Conservation (phyloP, 2,797 vertebrate genomes). For the Pelodytes ibericus region DNA sequence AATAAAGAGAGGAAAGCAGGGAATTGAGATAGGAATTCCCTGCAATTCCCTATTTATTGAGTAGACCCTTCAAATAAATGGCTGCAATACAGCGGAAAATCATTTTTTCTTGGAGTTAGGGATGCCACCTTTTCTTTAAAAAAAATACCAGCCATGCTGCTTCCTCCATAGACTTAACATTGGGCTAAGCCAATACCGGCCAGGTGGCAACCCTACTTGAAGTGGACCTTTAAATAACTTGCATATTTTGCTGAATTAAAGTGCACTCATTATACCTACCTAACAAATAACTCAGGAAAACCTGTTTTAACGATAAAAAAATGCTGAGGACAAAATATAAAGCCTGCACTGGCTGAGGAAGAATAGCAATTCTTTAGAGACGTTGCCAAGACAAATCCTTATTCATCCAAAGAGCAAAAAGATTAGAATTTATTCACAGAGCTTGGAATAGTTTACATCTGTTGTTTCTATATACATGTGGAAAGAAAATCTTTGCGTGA, state of each 20-base stretch:
- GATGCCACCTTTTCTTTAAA: too few relatives aligned
- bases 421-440: slow-evolving; percentile 39
- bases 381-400: slow-evolving; percentile 41
- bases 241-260: slow-evolving; percentile 2
- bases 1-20: too few relatives aligned
- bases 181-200: too few relatives aligned
- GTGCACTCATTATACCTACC: slow-evolving; percentile 14
- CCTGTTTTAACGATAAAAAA: slow-evolving; percentile 41
- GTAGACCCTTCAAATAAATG: too few relatives aligned
- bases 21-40: too few relatives aligned
- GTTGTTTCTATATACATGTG: slow-evolving; percentile 19
- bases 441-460: slow-evolving; percentile 39
- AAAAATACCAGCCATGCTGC: too few relatives aligned
- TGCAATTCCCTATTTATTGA: too few relatives aligned
- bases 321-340: slow-evolving; percentile 29
- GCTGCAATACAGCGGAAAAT: too few relatives aligned
- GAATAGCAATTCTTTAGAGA: slow-evolving; percentile 9
- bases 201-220: too few relatives aligned
- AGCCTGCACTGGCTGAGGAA: slow-evolving; percentile 20
- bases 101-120: too few relatives aligned
- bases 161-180: too few relatives aligned
- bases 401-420: slow-evolving; percentile 35
- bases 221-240: background rate
- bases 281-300: slow-evolving; percentile 23
- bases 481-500: slow-evolving; percentile 27